A percentile compares a stretch with the other conserved stretches of the same genome.
phyloP scores from a whole-genome alignment of 2,797 vertebrate genomes.

The Smutsia temminckii region DNA sequence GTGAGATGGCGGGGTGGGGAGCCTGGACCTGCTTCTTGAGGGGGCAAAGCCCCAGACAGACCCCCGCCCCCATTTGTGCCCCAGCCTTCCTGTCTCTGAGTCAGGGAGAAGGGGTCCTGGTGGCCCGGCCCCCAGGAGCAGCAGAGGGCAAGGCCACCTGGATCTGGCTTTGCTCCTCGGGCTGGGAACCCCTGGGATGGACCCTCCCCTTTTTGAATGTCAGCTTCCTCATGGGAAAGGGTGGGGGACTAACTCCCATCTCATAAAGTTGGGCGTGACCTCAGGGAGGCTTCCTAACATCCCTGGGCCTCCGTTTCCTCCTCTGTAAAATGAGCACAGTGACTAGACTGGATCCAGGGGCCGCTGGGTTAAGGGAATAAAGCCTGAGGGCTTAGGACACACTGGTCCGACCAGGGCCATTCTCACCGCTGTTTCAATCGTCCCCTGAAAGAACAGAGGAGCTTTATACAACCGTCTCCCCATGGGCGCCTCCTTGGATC shows the following conservation, averaged over 20 bases:
- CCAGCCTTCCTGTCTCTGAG: neutral
- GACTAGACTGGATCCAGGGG: neutral
- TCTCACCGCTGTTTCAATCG: neutral
- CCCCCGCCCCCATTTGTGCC: neutral
- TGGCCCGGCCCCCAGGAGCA: no score
- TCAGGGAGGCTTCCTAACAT: neutral
- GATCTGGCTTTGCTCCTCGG: neutral
- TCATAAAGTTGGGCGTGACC: neutral
- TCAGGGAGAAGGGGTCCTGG: neutral
- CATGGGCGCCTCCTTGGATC: rapidly evolving
- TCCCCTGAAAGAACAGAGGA: neutral
- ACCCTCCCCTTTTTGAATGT: neutral
- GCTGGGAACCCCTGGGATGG: neutral
- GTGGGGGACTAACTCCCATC: neutral
- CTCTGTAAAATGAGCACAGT: neutral
- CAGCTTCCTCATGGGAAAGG: neutral
- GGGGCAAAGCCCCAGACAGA: neutral
- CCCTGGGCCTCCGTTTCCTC: neutral
- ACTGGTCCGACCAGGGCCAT: neutral
- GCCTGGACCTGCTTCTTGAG: neutral
- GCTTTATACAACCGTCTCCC: neutral
- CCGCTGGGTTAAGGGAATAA: no score
- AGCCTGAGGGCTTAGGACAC: neutral
- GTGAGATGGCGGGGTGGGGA: no score
- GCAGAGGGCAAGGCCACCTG: neutral